Evolutionary conservation across 2,888 invertebrate genomes (phyloP).

Genomic region (Thymelicus lineola): DNA sequence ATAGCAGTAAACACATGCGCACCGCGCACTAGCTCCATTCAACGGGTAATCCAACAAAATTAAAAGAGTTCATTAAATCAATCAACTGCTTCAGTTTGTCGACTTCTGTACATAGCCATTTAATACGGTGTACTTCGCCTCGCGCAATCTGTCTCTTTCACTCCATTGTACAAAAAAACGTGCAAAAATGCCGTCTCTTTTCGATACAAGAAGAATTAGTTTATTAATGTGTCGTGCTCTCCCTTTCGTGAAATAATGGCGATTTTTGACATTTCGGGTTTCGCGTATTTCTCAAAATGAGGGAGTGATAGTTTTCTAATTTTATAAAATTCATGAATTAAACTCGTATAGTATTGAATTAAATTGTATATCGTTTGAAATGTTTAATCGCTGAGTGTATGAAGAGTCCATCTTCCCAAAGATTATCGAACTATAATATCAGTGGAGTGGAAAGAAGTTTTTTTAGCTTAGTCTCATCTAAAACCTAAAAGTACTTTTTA

Average conservation of each 20-base stretch:
- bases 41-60: conserved; percentile 44
- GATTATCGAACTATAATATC: not conserved
- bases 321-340: conserved; percentile 50
- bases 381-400: conserved; percentile 11
- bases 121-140: conserved; percentile 44
- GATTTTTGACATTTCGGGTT: conserved; percentile 66
- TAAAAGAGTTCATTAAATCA: conserved; percentile 13
- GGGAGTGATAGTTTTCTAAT: conserved; percentile 42
- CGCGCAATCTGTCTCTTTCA: conserved; percentile 53
- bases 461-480: not conserved
- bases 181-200: conserved; percentile 51
- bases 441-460: conserved; percentile 4
- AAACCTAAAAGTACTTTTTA: conserved; percentile 7
- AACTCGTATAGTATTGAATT: conserved; percentile 39
- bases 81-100: conserved; percentile 18
- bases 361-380: conserved; percentile 10
- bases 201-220: conserved; percentile 55
- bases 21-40: conserved; percentile 53
- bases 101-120: conserved; percentile 53
- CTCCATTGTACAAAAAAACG: conserved; percentile 24
- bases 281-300: conserved; percentile 53
- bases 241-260: conserved; percentile 65
- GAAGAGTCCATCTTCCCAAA: not conserved
- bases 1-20: conserved; percentile 79
- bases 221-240: no score